These are phyloP conservation scores for Hozukius guyotensis DNA, from an alignment of 2,797 vertebrate genomes.

Conservation along the genomic window DNA sequence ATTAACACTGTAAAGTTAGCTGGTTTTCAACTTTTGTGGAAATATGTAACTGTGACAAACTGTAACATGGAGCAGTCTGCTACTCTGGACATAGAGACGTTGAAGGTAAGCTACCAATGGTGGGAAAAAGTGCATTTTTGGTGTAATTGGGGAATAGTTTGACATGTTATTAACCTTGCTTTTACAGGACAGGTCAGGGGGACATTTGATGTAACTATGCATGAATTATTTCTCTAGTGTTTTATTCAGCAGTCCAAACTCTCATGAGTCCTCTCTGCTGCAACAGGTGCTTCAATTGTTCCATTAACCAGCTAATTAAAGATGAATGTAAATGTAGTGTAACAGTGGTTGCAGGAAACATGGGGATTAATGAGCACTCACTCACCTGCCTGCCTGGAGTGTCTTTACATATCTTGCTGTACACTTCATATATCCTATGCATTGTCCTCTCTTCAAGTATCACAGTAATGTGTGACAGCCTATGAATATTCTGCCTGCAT, in stretches of 20 bases:
- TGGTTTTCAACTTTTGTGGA: constrained; percentile 62
- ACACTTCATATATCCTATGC: constrained; percentile 34
- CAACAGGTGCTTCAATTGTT: constrained; percentile 61
- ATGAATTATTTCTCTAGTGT: background rate
- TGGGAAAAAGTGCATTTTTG: background rate
- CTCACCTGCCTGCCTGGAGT: constrained; percentile 24
- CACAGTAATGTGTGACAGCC: constrained; percentile 60
- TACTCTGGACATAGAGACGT: constrained; percentile 85
- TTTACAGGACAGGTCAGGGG: too few relatives aligned
- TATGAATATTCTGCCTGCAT: constrained; percentile 70
- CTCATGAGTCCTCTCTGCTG: background rate
- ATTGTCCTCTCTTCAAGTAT: constrained; percentile 29
- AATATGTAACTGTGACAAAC: constrained; percentile 63
- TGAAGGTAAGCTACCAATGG: constrained; percentile 84
- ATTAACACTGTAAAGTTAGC: background rate
- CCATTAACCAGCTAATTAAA: constrained; percentile 23
- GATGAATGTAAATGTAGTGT: constrained; percentile 8
- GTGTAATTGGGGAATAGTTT: background rate
- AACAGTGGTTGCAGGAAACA: constrained; percentile 6
- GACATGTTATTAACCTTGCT: background rate
- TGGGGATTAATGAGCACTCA: constrained; percentile 38
- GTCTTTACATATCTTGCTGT: background rate
- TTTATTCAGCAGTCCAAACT: constrained; percentile 15
- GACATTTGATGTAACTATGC: background rate
- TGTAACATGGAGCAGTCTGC: constrained; percentile 85